phyloP scores from a whole-genome alignment of 2,113 vertebrate genomes.

The Proterorhinus semilunaris region DNA sequence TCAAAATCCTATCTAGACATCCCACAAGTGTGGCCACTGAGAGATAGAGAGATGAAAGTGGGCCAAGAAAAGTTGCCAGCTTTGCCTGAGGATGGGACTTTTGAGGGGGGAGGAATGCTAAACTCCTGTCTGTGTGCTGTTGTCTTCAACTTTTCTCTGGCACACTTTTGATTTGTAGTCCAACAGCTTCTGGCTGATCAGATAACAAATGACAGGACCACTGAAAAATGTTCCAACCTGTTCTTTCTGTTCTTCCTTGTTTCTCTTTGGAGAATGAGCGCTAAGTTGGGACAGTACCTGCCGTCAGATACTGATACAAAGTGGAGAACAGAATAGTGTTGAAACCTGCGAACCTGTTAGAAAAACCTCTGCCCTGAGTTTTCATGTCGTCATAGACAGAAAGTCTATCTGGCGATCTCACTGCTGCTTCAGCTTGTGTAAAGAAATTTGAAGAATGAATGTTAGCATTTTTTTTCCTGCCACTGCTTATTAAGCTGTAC shows the following conservation, averaged over 20 bases:
- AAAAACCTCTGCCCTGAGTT: conserved; percentile 34
- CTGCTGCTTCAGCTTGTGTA: conserved; percentile 19
- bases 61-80: conserved; percentile 63
- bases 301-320: conserved; percentile 60
- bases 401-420: conserved; percentile 2
- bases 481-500: conserved; percentile 34
- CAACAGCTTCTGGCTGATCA: conserved; percentile 80
- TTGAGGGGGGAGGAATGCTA: conserved; percentile 66
- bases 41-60: conserved; percentile 60
- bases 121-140: conserved; percentile 60
- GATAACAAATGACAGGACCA: conserved; percentile 81
- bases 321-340: conserved; percentile 40
- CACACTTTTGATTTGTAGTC: conserved; percentile 75
- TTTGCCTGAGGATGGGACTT: conserved; percentile 67
- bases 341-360: conserved; percentile 70
- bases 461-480: conserved; percentile 26
- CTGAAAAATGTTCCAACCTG: conserved; percentile 82
- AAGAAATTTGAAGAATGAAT: conserved; percentile 31
- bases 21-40: conserved; percentile 43
- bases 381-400: conserved; percentile 29
- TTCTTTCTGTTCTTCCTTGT: conserved; percentile 47
- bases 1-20: conserved; percentile 45
- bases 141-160: conserved; percentile 58
- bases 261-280: conserved; percentile 40
- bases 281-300: conserved; percentile 60